Conservation (phyloP, 2,797 vertebrate species). For the Acanthis flammea region DNA sequence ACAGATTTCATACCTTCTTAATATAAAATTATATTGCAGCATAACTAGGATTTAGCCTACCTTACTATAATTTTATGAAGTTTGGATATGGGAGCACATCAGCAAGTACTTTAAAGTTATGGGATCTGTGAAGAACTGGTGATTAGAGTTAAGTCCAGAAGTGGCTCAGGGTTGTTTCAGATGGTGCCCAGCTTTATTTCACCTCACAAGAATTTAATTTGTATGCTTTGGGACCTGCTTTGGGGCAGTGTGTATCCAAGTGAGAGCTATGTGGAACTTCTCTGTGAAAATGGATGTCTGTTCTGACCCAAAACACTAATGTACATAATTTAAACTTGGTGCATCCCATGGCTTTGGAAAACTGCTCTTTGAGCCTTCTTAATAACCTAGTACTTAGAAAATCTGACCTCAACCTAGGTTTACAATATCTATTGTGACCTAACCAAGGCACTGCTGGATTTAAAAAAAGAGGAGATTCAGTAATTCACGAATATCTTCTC, state of each 20-base stretch:
- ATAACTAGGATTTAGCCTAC: neutral
- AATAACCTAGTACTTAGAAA: neutral
- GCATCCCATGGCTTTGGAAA: neutral
- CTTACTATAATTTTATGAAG: neutral
- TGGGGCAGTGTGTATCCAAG: fast-evolving
- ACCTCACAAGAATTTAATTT: neutral
- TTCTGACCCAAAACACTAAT: neutral
- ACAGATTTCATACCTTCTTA: neutral
- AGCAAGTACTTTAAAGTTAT: neutral
- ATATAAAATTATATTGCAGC: neutral
- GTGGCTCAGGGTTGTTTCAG: neutral
- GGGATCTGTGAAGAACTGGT: neutral
- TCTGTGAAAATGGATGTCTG: neutral
- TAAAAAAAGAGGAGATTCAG: neutral
- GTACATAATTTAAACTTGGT: neutral
- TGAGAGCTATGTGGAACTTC: neutral
- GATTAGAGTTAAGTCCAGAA: neutral
- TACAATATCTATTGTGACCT: neutral
- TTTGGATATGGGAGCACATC: neutral
- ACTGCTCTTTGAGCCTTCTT: neutral
- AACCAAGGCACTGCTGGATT: neutral
- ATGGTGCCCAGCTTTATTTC: neutral
- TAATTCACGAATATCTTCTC: neutral
- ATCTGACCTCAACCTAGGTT: neutral
- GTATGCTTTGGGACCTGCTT: neutral